Evolutionary conservation across 2,113 vertebrate species (phyloP).

Genomic region (Charina bottae): DNA sequence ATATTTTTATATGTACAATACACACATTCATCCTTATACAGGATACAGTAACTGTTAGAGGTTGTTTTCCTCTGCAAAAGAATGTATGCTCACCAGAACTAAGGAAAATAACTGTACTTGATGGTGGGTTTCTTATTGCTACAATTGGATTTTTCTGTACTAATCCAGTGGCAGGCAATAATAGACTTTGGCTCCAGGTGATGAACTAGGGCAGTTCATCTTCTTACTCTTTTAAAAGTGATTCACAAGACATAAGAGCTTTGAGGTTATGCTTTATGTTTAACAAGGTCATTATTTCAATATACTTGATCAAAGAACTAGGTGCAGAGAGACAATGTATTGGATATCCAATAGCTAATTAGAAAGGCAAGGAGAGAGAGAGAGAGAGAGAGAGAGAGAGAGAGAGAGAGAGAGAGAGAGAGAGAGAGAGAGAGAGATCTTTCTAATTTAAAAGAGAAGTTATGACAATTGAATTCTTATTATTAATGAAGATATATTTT

Average conservation of each 20-base stretch:
- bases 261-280: conserved; percentile 46
- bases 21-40: conserved; percentile 46
- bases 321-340: background rate
- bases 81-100: conserved; percentile 34
- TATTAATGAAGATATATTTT: background rate
- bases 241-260: conserved; percentile 46
- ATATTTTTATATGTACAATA: conserved; percentile 52
- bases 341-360: background rate
- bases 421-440: background rate
- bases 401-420: background rate
- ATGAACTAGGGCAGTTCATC: conserved; percentile 39
- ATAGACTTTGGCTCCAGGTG: conserved; percentile 42
- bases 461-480: background rate
- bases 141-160: conserved; percentile 46
- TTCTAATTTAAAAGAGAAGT: conserved; percentile 42
- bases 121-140: conserved; percentile 41
- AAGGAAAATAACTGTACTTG: conserved; percentile 48
- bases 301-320: conserved; percentile 1
- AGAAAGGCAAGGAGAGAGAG: background rate
- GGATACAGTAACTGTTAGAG: conserved; percentile 43
- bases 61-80: conserved; percentile 52
- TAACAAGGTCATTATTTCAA: conserved; percentile 50
- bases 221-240: conserved; percentile 6
- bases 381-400: background rate
- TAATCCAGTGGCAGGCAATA: conserved; percentile 57